Evolutionary conservation across 2,113 vertebrate species (phyloP).

Genomic region (Halichoeres trimaculatus): DNA sequence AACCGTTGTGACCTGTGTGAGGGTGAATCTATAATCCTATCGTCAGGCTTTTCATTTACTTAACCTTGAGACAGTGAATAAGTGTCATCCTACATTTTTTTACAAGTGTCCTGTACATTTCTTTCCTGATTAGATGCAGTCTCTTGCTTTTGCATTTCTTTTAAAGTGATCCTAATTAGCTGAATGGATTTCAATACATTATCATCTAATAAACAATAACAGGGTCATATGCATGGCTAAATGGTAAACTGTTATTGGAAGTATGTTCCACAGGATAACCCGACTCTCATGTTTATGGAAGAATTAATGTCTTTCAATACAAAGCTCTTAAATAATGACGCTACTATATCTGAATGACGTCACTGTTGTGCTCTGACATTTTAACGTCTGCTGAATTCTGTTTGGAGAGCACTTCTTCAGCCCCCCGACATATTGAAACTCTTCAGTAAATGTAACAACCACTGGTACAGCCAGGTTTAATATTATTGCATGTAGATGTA

Average conservation of each 20-base stretch:
- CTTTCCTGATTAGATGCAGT: not conserved
- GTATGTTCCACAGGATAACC: not conserved
- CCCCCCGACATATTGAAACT: conserved; percentile 21
- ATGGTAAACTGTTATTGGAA: not conserved
- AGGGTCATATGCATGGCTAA: not conserved
- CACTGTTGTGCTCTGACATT: conserved; percentile 3
- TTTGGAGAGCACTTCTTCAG: conserved; percentile 3
- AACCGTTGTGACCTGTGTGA: conserved; percentile 20
- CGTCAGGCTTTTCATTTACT: not conserved
- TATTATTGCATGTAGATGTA: not conserved
- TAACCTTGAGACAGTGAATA: not conserved
- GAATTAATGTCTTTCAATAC: not conserved
- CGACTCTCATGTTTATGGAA: not conserved
- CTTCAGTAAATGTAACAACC: conserved; percentile 1
- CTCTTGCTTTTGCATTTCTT: not conserved
- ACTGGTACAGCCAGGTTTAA: conserved; percentile 7
- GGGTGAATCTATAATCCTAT: conserved; percentile 9
- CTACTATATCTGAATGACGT: not conserved
- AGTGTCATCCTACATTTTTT: not conserved
- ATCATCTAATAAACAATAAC: not conserved
- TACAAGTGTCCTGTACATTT: not conserved
- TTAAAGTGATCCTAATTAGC: not conserved
- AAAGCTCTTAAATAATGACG: conserved; percentile 7
- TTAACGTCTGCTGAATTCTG: not conserved
- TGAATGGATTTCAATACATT: not conserved